Percentiles rank a stretch among this genome's conserved stretches.
Evolutionary conservation across 2,888 invertebrate genomes (phyloP).

Genomic region (Hemaris fuciformis): DNA sequence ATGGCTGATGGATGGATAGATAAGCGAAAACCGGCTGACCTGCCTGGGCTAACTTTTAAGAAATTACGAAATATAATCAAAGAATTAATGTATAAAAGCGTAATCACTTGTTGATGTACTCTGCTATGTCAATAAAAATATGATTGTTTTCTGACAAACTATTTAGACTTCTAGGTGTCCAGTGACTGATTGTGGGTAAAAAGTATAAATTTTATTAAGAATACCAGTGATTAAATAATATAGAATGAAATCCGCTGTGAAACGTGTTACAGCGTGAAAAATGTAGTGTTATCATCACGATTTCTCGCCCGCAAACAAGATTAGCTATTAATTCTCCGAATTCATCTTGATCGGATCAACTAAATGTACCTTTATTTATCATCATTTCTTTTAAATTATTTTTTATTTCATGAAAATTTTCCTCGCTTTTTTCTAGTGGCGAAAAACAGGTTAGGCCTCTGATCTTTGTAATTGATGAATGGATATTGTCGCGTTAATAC

Average conservation of each 20-base stretch:
- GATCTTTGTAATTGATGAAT: neutral
- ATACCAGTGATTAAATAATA: neutral
- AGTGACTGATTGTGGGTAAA: no score
- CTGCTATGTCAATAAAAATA: no score
- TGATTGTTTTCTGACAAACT: no score
- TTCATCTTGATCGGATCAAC: neutral
- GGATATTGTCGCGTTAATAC: neutral
- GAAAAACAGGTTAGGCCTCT: neutral
- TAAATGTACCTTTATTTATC: neutral
- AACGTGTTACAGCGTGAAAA: neutral
- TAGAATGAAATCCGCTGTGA: neutral
- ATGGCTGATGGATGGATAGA: no score
- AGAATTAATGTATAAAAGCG: no score
- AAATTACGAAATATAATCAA: no score
- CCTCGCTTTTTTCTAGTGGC: neutral
- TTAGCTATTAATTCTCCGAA: neutral
- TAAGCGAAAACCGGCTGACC: no score
- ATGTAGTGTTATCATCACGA: neutral
- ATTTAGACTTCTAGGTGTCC: no score
- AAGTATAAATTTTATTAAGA: no score
- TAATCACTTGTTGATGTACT: no score
- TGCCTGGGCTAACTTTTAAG: no score
- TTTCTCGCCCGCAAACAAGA: neutral
- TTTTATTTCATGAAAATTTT: neutral
- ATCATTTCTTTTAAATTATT: neutral